A percentile compares a stretch with the other conserved stretches of the same genome.
Conservation (phyloP, 1,140 invertebrate species). For the Tetramorium parvispinum region DNA sequence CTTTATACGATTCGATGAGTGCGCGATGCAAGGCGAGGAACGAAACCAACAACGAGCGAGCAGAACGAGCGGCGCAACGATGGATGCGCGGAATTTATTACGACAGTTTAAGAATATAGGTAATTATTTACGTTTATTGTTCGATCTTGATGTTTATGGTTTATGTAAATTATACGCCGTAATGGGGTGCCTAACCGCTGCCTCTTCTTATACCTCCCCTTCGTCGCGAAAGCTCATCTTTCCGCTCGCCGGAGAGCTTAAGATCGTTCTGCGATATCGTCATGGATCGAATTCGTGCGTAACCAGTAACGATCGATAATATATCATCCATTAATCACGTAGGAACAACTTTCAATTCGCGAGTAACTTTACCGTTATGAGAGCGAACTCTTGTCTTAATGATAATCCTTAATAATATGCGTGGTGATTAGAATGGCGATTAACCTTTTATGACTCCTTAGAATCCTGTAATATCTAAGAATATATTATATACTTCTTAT, state of each 20-base stretch:
- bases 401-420: conserved; percentile 24
- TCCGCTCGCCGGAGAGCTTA: conserved; percentile 25
- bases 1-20: conserved; percentile 23
- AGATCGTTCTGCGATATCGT: conserved; percentile 44
- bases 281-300: conserved; percentile 44
- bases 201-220: not conserved
- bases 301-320: conserved; percentile 32
- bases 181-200: conserved; percentile 62
- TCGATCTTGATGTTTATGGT: conserved; percentile 77
- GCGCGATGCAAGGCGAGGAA: conserved; percentile 11
- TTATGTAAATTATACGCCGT: conserved; percentile 76
- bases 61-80: conserved; percentile 54
- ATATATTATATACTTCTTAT: not conserved
- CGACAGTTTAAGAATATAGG: conserved; percentile 77
- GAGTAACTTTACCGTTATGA: conserved; percentile 8
- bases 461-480: not conserved
- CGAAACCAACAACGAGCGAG: conserved; percentile 33
- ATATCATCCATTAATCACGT: conserved; percentile 41
- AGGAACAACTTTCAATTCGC: conserved; percentile 35
- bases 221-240: conserved; percentile 60
- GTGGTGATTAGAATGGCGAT: conserved; percentile 26
- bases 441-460: not conserved
- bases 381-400: conserved; percentile 4
- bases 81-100: conserved; percentile 75
- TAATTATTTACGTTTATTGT: conserved; percentile 80